A percentile compares a stretch with the other conserved stretches of the same genome.
These are phyloP conservation scores for Luperina testacea DNA, from an alignment of 2,888 invertebrate species.

Conservation along the genomic window DNA sequence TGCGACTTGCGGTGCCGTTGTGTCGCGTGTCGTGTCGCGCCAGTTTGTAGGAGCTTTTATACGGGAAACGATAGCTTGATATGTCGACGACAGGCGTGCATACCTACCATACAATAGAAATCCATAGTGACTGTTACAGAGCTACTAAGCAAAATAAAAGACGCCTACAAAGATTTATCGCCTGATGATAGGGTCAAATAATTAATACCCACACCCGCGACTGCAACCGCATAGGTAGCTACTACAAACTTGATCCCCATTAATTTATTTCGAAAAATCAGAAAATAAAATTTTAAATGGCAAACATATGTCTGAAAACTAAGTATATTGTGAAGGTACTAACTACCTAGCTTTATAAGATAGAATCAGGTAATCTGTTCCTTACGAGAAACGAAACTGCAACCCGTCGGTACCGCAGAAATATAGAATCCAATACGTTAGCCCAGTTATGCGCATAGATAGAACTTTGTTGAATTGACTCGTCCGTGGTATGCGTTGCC, in stretches of 20 bases:
- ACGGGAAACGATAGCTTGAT: not conserved
- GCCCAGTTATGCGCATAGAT: not conserved
- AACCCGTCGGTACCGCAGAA: not conserved
- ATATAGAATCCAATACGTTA: not conserved
- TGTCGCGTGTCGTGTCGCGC: no score
- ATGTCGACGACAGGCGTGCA: not conserved
- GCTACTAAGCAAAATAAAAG: not conserved
- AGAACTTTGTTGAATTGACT: not conserved
- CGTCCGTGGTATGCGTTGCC: constrained; percentile 1
- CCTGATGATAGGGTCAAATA: not conserved
- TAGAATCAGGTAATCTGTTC: not conserved
- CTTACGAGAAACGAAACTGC: not conserved
- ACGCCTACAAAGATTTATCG: not conserved
- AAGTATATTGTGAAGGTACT: not conserved
- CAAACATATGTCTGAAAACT: not conserved
- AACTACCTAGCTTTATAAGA: not conserved
- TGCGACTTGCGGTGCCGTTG: no score
- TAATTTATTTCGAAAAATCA: not conserved
- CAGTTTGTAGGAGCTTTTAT: no score
- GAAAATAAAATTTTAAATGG: no score
- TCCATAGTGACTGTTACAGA: not conserved
- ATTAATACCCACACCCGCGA: not conserved
- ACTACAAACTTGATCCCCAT: not conserved
- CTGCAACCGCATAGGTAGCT: not conserved
- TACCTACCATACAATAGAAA: no score